Evolutionary conservation across 1,140 invertebrate genomes (phyloP).

Genomic region (Teleopsis dalmanni): DNA sequence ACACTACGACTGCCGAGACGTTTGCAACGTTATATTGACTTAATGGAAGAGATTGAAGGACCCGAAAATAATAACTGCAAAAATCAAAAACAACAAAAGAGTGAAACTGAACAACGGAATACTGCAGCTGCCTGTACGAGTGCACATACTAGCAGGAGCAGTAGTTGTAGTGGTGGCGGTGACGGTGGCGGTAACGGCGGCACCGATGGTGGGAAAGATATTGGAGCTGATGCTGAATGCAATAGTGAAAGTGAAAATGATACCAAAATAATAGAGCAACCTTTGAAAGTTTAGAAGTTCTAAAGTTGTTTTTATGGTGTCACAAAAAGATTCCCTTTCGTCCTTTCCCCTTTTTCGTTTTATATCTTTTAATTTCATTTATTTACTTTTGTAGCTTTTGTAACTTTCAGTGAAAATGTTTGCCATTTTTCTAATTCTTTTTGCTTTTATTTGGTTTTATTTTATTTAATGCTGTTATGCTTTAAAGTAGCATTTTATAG

Average conservation of each 20-base stretch:
- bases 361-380: no score
- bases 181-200: not conserved
- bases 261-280: not conserved
- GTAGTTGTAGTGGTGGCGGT: constrained; percentile 12
- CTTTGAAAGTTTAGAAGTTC: no score
- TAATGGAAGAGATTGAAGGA: constrained; percentile 54
- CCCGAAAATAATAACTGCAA: constrained; percentile 5
- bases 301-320: not conserved
- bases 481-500: not conserved
- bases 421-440: no score
- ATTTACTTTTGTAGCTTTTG: no score
- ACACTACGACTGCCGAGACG: constrained; percentile 56
- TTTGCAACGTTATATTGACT: constrained; percentile 62
- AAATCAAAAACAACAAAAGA: no score
- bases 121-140: constrained; percentile 7
- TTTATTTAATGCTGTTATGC: not conserved
- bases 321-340: not conserved
- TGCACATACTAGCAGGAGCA: constrained; percentile 10
- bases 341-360: not conserved
- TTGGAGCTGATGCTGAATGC: not conserved
- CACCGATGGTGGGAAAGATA: not conserved
- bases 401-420: no score
- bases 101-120: not conserved
- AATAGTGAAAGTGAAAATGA: not conserved
- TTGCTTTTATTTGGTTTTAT: no score